phyloP scores from a whole-genome alignment of 2,113 vertebrate species.

The Laticauda laticaudata region DNA sequence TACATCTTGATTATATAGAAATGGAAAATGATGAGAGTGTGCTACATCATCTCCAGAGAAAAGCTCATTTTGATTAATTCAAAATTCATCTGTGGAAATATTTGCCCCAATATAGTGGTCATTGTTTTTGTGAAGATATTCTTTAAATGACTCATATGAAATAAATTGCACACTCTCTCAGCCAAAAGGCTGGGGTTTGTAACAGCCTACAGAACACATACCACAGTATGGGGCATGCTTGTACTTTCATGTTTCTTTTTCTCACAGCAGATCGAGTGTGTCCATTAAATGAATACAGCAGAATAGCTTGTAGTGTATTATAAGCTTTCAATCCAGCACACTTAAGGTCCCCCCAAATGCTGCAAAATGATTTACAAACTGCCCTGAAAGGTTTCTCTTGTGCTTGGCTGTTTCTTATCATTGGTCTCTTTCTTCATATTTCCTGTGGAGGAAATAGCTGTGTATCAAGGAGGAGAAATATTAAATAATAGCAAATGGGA shows the following conservation, averaged over 20 bases:
- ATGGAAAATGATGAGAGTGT: neutral
- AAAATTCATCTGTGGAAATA: conserved; percentile 1
- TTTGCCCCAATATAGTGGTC: neutral
- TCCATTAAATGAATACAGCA: conserved; percentile 44
- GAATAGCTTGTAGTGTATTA: conserved; percentile 40
- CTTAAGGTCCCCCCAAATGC: conserved; percentile 43
- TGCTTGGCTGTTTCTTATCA: conserved; percentile 40
- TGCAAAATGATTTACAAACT: conserved; percentile 54
- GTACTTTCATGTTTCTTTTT: conserved; percentile 34
- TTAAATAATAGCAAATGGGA: conserved; percentile 48
- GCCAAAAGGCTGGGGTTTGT: conserved; percentile 22
- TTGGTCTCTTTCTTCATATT: conserved; percentile 45
- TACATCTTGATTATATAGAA: neutral
- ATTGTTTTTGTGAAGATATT: conserved; percentile 7
- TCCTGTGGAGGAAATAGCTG: conserved; percentile 52
- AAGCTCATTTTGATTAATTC: conserved; percentile 11
- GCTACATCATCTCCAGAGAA: neutral
- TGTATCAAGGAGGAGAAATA: conserved; percentile 47
- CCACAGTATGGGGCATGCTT: conserved; percentile 10
- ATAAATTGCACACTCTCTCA: neutral
- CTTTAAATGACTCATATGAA: conserved; percentile 8
- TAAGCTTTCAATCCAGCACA: conserved; percentile 35
- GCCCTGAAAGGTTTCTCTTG: conserved; percentile 42
- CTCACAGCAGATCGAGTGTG: conserved; percentile 33
- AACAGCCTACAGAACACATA: conserved; percentile 3